A percentile compares a stretch with the other conserved stretches of the same genome.
These are phyloP conservation scores for Drosophila varians DNA, from an alignment of 1,140 invertebrate species.

Conservation along the genomic window DNA sequence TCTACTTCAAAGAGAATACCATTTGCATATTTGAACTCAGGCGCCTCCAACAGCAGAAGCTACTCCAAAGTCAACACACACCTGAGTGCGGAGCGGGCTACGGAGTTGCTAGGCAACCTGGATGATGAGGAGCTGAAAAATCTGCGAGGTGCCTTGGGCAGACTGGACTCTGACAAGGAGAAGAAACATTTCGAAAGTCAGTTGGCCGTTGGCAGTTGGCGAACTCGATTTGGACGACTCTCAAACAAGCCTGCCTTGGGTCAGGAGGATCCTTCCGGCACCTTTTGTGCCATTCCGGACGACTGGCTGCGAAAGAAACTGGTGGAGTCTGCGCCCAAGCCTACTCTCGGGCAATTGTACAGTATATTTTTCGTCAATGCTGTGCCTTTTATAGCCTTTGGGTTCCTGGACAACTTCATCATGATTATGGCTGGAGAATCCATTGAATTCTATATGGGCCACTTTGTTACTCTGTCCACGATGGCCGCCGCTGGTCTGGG, in stretches of 20 bases:
- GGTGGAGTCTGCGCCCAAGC: constrained; percentile 12
- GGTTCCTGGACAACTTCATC: constrained; percentile 98
- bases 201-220: constrained; percentile 91
- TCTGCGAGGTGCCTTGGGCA: background rate
- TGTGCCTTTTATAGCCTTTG: constrained; percentile 97
- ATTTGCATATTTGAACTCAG: background rate
- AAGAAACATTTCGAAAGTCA: constrained; percentile 86
- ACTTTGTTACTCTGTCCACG: constrained; percentile 93
- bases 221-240: constrained; percentile 91
- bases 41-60: background rate
- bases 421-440: constrained; percentile 99
- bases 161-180: background rate
- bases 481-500: constrained; percentile 96
- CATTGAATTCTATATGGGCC: constrained; percentile 94
- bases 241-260: constrained; percentile 88
- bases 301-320: background rate
- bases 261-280: constrained; percentile 92
- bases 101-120: background rate
- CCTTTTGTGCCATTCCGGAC: constrained; percentile 89
- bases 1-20: too few species aligned
- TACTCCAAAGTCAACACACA: background rate
- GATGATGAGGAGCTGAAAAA: background rate
- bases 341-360: constrained; percentile 61
- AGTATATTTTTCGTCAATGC: constrained; percentile 91
- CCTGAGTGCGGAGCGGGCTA: background rate